Evolutionary conservation across 2,888 invertebrate genomes (phyloP).

Genomic region (Spisula subtruncata): DNA sequence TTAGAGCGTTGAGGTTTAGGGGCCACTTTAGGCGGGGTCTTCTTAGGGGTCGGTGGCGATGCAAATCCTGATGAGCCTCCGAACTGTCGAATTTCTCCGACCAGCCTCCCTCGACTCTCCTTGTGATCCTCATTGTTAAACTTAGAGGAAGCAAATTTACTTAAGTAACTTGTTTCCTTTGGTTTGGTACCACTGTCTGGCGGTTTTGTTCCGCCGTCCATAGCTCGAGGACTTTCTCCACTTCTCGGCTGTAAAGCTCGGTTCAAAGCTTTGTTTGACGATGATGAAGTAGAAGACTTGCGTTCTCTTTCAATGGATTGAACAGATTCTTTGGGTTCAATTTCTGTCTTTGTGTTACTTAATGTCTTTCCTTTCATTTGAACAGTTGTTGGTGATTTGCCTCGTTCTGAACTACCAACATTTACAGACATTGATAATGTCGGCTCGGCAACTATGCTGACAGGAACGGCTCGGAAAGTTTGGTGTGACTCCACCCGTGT

Average conservation of each 20-base stretch:
- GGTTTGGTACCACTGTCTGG: conserved; percentile 46
- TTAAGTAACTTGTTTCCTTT: conserved; percentile 49
- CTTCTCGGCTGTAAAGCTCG: conserved; percentile 72
- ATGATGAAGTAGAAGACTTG: conserved; percentile 21
- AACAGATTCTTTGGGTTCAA: conserved; percentile 54
- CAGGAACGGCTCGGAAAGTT: conserved; percentile 75
- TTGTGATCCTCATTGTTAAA: neutral
- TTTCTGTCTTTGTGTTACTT: conserved; percentile 47
- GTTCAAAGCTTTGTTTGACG: conserved; percentile 60
- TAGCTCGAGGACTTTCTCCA: conserved; percentile 41
- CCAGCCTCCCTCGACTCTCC: conserved; percentile 38
- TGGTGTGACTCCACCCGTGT: conserved; percentile 25
- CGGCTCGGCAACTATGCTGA: conserved; percentile 70
- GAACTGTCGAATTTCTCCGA: conserved; percentile 68
- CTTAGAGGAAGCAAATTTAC: conserved; percentile 34
- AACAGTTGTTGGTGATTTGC: conserved; percentile 41
- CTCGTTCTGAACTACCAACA: conserved; percentile 47
- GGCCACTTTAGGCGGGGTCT: conserved; percentile 64
- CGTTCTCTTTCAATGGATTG: conserved; percentile 44
- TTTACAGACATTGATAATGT: conserved; percentile 74
- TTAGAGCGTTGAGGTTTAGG: conserved; percentile 65
- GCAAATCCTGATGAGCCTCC: conserved; percentile 62
- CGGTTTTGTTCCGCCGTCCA: conserved; percentile 34
- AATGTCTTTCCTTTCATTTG: conserved; percentile 44
- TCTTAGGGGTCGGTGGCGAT: conserved; percentile 50